Evolutionary conservation across 2,113 vertebrate genomes (phyloP), one percentile per base, ranked within the genome.

Genomic region (Mus spicilegus): DNA sequence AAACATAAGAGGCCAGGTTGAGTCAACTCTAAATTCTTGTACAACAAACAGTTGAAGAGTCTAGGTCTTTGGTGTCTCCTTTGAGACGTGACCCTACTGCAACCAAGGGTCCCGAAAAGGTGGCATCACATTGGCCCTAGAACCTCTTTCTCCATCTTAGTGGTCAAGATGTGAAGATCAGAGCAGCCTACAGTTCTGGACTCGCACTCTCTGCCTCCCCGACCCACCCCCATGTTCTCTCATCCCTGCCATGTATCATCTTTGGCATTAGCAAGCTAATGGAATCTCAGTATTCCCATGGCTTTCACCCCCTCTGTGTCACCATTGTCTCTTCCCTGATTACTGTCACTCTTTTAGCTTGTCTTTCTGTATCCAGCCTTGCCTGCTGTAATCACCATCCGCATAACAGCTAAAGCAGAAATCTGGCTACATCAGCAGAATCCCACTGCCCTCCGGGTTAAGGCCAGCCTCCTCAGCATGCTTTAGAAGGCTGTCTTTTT

Each of bases 351-450:
- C 51, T 10, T 75, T 70, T 46, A 49, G 80, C 78, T n/a, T 54
- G 61, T 72, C 84, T 92, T 82, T 63, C 78, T 33, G 69, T 51
- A 46, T 63, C 80, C 16, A 33, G 26, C 14, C 87, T 85, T 96
- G 90, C 70, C 95, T 81, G 8, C 84, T 85, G 88, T 24, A 88
- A 96, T 96, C 93, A 92, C 1, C 70, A 58, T 86, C 90, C 90
- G 56, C 42, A 2, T 0, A 67, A 76, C 92, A 90, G 58, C 65
- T 70, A 94, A 80, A 54, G 70, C 70, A 89, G 92, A 95, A 96
- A 92, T 91, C 90, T 33, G 73, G 94, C 19, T 42, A 70, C 63
- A 46, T 90, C 92, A 77, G 94, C 90, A 92, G 90, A 94, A 97
- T 76, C 65, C 70, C 87, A n/a, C 9, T 19, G 46, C 87, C 91